Base-by-base conservation (phyloP, 2,797 vertebrate species). In the Smutsia gigantea region DNA sequence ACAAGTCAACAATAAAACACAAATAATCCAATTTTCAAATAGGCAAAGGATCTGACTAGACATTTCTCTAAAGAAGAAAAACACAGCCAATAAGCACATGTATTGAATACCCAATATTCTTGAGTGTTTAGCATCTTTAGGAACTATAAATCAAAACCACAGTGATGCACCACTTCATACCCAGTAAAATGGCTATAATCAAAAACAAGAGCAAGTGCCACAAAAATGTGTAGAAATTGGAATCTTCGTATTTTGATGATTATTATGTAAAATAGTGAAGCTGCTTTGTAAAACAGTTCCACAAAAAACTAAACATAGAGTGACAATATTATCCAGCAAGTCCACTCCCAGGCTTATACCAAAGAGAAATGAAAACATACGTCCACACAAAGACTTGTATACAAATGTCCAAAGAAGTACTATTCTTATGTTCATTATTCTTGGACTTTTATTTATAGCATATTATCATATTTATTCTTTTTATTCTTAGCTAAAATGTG, bases 1-100 rank as follows among this genome's bases (percentile, higher is more conserved):
- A 78, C 13, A 87, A 61, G 17, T 87, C 53, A 84, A 34, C 37
- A 93, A 88, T 34, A 89, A 84, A 83, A 89, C 46, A 90, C 21
- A 77, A 69, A 77, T 66, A 81, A 75, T 61, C 21, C 14, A 53
- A 68, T 61, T 85, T 90, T 27, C 27, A 85, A 94, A 90, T 29
- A 19, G 53, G 29, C 53, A 53, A 78, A 78, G 12, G 29, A 23
- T 83, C 13, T 64, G 23, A 74, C 31, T 74, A 66, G 57, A 77
- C 25, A 94, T n/a, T 75, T 68, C n/a, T 77, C 51, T 42, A 37
- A 90, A 34, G 23, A 79, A 83, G 13, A 89, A 31, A 66, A 14
- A 83, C 83, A 89, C 49, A 31, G 7, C 39, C 61, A 94, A 37
- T 6, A 84, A 77, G 27, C 9, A 57, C 27, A 90, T 69, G n/a